Percentiles rank a stretch among this genome's conserved stretches.
Evolutionary conservation across 2,888 invertebrate species (phyloP).

Genomic region (Rhagonycha fulva): DNA sequence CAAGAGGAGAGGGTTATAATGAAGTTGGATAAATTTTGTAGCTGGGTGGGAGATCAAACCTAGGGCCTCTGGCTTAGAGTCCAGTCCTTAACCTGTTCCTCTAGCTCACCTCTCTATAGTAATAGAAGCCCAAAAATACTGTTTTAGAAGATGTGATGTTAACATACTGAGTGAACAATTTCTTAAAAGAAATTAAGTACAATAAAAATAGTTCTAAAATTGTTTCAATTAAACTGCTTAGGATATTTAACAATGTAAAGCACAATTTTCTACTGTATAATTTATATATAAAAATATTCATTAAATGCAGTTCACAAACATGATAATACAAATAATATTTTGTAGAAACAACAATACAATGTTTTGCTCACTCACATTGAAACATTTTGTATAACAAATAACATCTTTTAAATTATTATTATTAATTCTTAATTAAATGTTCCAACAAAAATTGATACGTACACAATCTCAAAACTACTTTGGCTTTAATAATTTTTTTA

Average conservation of each 20-base stretch:
- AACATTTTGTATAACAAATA: neutral
- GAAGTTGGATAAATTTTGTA: too few relatives aligned
- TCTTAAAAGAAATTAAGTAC: neutral
- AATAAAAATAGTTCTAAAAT: neutral
- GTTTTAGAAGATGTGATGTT: neutral
- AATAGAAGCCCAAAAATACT: neutral
- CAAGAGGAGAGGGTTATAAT: too few relatives aligned
- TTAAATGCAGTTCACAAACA: neutral
- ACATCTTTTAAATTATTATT: neutral
- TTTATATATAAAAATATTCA: neutral
- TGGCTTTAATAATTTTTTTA: neutral
- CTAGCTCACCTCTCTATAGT: too few relatives aligned
- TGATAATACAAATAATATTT: neutral
- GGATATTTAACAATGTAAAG: neutral
- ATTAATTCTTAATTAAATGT: neutral
- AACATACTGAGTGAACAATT: neutral
- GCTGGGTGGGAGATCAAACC: too few relatives aligned
- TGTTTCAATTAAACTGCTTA: neutral
- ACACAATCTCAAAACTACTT: neutral
- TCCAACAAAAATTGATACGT: neutral
- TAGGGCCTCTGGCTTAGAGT: too few relatives aligned
- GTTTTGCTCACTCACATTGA: neutral
- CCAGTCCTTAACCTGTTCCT: too few relatives aligned
- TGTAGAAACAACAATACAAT: neutral
- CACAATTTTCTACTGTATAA: neutral